Conservation (phyloP, 2,888 invertebrate species). For the Pachydiplax longipennis region DNA sequence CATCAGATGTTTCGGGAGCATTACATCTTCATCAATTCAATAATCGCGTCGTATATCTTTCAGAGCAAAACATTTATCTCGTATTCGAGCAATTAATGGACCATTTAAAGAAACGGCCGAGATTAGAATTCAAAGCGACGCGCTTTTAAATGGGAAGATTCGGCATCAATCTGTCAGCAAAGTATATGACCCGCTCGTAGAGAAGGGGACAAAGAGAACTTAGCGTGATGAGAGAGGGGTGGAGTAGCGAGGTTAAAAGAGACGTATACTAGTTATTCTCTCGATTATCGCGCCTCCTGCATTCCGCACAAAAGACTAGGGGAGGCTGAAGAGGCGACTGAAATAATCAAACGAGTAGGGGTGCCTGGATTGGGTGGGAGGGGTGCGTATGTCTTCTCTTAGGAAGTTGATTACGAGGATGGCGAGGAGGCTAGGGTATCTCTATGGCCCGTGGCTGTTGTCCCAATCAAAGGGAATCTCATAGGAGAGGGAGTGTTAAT, state of each 20-base stretch:
- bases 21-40: no score
- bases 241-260: background rate
- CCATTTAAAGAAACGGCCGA: background rate
- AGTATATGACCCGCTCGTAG: background rate
- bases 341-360: constrained; percentile 29
- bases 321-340: constrained; percentile 3
- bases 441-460: background rate
- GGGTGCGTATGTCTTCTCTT: background rate
- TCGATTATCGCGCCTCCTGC: constrained; percentile 37
- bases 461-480: background rate
- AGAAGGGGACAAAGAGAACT: background rate
- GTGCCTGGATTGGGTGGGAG: background rate
- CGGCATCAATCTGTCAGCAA: background rate
- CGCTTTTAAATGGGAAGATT: background rate
- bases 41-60: no score
- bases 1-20: no score
- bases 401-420: background rate
- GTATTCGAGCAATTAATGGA: background rate
- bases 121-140: background rate
- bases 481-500: background rate
- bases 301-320: background rate
- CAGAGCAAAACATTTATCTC: background rate
- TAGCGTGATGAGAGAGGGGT: background rate
- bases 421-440: background rate
- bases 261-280: constrained; percentile 12